Evolutionary conservation across 2,888 invertebrate species (phyloP).

Genomic region (Ennomos erosarius): DNA sequence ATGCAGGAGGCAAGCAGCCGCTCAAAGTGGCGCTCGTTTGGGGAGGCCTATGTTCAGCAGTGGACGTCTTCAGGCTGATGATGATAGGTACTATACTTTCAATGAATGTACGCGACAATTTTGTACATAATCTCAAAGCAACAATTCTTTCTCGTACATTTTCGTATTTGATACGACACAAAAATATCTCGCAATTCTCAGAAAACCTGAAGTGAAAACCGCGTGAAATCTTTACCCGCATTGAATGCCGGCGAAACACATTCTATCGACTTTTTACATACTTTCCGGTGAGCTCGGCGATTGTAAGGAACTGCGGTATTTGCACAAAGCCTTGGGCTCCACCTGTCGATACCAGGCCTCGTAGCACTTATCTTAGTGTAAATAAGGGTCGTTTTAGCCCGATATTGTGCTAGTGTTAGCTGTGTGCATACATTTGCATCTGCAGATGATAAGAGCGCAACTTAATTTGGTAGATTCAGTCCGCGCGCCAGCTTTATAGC

Average conservation of each 20-base stretch:
- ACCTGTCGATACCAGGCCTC: conserved; percentile 24
- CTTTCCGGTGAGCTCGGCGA: conserved; percentile 20
- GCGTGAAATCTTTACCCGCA: conserved; percentile 14
- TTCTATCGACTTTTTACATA: conserved; percentile 31
- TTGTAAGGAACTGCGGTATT: conserved; percentile 14
- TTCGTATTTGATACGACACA: conserved; percentile 9
- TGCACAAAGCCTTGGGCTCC: conserved; percentile 17
- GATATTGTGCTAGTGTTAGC: neutral
- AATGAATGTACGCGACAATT: neutral
- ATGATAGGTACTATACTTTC: neutral
- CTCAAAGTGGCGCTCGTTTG: too few relatives aligned
- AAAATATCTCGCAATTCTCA: conserved; percentile 4
- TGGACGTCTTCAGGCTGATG: too few relatives aligned
- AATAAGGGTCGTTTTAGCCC: conserved; percentile 6
- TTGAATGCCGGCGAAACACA: conserved; percentile 16
- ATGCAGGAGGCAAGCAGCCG: too few relatives aligned
- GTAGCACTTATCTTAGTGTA: conserved; percentile 10
- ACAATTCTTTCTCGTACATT: neutral
- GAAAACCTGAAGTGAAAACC: conserved; percentile 11
- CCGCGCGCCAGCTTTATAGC: conserved; percentile 18
- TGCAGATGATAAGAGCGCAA: conserved; percentile 41
- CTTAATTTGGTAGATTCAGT: conserved; percentile 53
- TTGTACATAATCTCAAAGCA: neutral
- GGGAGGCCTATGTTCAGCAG: too few relatives aligned
- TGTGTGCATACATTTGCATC: conserved; percentile 48